Evolutionary conservation across 2,888 invertebrate species (phyloP).

Genomic region (Lamellibrachia satsuma): DNA sequence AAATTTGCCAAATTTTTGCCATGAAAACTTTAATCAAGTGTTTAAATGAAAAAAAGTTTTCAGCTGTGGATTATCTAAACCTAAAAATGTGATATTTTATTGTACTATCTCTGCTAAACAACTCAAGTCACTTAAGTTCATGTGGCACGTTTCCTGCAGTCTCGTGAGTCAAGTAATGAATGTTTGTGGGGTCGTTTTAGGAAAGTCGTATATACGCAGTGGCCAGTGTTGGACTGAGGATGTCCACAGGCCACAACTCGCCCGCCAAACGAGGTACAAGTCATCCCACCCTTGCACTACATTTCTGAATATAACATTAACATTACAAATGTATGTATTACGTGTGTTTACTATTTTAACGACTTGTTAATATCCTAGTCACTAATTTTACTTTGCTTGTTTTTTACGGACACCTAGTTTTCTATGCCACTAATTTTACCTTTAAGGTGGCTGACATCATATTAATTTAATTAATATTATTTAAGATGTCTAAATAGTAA

Average conservation of each 20-base stretch:
- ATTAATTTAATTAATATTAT: background rate
- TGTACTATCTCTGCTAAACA: slow-evolving; percentile 22
- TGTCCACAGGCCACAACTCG: slow-evolving; percentile 25
- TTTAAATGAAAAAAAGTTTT: no score
- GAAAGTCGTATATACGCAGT: slow-evolving; percentile 94
- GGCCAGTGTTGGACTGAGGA: slow-evolving; percentile 56
- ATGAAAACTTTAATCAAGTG: no score
- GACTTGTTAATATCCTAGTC: background rate
- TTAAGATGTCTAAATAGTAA: background rate
- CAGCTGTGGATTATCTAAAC: no score
- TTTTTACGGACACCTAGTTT: background rate
- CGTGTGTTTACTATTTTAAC: background rate
- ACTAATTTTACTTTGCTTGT: background rate
- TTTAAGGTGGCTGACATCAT: background rate
- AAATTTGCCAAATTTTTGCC: no score
- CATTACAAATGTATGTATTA: background rate
- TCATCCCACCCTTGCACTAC: background rate
- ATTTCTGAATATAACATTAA: background rate
- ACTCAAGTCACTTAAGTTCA: slow-evolving; percentile 3
- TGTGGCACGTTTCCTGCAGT: background rate
- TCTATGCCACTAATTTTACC: background rate
- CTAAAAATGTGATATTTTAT: no score
- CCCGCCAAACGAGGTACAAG: background rate
- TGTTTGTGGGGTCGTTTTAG: slow-evolving; percentile 42
- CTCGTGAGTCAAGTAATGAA: background rate